Conservation (phyloP, 1,140 invertebrate species). For the Lepidurus arcticus region DNA sequence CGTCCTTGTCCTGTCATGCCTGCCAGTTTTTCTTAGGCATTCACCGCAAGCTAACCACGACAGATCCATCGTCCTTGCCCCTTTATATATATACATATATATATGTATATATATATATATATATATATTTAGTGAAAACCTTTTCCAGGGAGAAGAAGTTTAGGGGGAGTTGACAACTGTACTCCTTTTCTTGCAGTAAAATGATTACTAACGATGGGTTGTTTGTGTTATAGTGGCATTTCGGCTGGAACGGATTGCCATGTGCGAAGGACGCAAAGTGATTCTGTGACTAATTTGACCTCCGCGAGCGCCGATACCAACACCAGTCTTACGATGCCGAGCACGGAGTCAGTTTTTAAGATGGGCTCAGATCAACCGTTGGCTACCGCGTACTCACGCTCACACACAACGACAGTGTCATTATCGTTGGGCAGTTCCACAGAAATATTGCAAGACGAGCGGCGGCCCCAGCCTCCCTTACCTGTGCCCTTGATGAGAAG, state of each 20-base stretch:
- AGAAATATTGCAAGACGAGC: neutral
- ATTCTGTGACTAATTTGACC: neutral
- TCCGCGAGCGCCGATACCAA: neutral
- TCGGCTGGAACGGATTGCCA: neutral
- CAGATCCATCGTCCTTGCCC: neutral
- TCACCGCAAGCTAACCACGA: neutral
- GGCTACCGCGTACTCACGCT: neutral
- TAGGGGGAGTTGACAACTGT: neutral
- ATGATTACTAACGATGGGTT: neutral
- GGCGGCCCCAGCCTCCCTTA: neutral
- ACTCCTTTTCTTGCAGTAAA: too few relatives aligned
- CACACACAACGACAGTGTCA: neutral
- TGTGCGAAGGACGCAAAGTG: constrained; percentile 12
- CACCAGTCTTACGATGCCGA: constrained; percentile 3
- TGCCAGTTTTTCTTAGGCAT: neutral
- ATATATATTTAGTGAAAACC: too few relatives aligned
- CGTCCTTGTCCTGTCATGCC: neutral
- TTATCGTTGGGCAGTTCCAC: neutral
- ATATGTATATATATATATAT: too few relatives aligned
- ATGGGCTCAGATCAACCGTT: neutral
- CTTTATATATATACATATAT: neutral
- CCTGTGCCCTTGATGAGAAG: constrained; percentile 14
- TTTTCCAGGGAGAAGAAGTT: too few relatives aligned
- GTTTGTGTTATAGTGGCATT: neutral
- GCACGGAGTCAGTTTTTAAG: constrained; percentile 7